Conservation (phyloP, 2,888 invertebrate genomes). For the Trichopria drosophilae region DNA sequence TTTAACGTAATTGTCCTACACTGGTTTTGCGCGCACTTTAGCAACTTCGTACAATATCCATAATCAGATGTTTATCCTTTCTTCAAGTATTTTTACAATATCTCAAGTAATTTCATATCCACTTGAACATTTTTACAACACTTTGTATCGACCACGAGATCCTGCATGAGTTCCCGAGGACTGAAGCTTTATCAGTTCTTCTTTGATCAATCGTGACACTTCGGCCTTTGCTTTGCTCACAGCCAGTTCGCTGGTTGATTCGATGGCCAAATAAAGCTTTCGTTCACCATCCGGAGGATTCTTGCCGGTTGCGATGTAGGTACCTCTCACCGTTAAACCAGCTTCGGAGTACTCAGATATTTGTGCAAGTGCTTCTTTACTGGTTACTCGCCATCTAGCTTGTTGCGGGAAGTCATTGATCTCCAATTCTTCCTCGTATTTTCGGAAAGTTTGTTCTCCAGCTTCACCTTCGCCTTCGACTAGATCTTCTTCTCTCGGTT, state of each 20-base stretch:
- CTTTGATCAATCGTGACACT: slow-evolving; percentile 96
- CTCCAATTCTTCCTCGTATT: slow-evolving; percentile 98
- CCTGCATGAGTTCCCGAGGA: slow-evolving; percentile 81
- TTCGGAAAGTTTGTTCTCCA: slow-evolving; percentile 73
- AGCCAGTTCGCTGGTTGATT: slow-evolving; percentile 94
- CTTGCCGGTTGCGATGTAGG: slow-evolving; percentile 89
- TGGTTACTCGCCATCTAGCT: slow-evolving; percentile 96
- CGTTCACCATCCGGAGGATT: slow-evolving; percentile 89
- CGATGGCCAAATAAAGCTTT: slow-evolving; percentile 96
- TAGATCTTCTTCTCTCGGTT: slow-evolving; percentile 82
- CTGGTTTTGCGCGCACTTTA: too few species aligned
- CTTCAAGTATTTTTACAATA: too few species aligned
- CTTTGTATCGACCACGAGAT: slow-evolving; percentile 93
- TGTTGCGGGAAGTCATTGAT: slow-evolving; percentile 99
- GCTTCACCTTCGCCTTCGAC: slow-evolving; percentile 71
- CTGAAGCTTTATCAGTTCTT: slow-evolving; percentile 90
- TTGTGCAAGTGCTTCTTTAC: slow-evolving; percentile 96
- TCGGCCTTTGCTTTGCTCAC: slow-evolving; percentile 96
- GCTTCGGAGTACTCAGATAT: slow-evolving; percentile 99
- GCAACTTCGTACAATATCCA: too few species aligned
- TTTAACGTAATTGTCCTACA: too few species aligned
- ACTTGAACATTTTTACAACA: slow-evolving; percentile 68
- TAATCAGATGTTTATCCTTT: too few species aligned
- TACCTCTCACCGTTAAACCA: slow-evolving; percentile 97
- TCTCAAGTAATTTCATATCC: too few species aligned